Base-by-base conservation (phyloP, 2,888 invertebrate species). In the Oegoconia quadripuncta region DNA sequence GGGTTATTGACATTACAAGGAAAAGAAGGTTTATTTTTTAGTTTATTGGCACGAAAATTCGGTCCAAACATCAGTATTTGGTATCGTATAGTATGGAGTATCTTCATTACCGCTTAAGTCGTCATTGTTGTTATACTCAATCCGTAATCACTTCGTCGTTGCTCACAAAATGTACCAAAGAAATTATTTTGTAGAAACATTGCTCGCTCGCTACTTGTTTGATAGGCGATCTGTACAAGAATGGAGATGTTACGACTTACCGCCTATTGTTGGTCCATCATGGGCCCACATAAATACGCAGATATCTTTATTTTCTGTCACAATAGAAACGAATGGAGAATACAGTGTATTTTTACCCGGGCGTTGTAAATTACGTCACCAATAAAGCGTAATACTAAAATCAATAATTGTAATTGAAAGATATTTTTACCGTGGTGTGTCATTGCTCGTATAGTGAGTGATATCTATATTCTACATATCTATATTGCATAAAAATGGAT, bases 91-190 rank as follows among this genome's bases (percentile, higher is more conserved):
- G 59, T 64, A 64, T 62, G 59, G 49, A 51, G 52, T 49, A 32
- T 33, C 13, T 60, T 61, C 59, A 62, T 61, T 58, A 60, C 64
- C 65, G 71, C 66, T 69, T 55, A 55, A 53, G 37, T 48, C 6
- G 22, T 22, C 7, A 7, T 22, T 22, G 22, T 47, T 45, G 33
- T 52, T 64, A 61, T 72, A 73, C 65, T 74, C 68, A 59, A 57
- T 52, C 67, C 63, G 61, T 68, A 59, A 59, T 61, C 64, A 64
- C 63, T 58, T 60, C 13, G 61, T 75, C 74, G 67, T 83, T 83
- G 84, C 84, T 87, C 86, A 87, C 84, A 83, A 84, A 57, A 69
- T 72, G 74, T 83, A 86, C 84, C 84, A 86, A 86, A 86, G 84
- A 86, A 71, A 73, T 62, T 56, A 36, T 45, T 63, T 68, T 61